Evolutionary conservation across 30 jellyfish, hydroid and myxozoan genomes (phyloP), one percentile per base, ranked within the genome.

Genomic region (Clytia hemisphaerica): DNA sequence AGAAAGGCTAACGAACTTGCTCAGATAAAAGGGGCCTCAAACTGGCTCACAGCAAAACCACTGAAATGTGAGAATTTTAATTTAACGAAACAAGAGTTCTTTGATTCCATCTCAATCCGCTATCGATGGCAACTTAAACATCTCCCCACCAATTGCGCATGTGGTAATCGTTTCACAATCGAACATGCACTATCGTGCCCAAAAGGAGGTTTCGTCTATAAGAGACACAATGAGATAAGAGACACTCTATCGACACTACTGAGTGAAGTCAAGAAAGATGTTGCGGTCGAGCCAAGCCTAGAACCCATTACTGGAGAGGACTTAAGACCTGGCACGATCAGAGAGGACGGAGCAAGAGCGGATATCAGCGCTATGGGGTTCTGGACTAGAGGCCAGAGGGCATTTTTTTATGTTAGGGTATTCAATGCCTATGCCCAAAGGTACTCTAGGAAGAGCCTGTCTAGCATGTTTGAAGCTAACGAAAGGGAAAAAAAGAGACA

Each of bases 31-130:
- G 72, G 72, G 15, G 72, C 72, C 50, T 58, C 72, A 21, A 58
- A 54, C 31, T 58, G 72, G 72, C 72, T 58, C 21, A 58, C 72
- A 14, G 31, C 72, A 15, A 50, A 22, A 54, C 72, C 72, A n/a
- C 61, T 58, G 30, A 15, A 26, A 14, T 58, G 57, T 22, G 50
- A 21, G 6, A 30, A 30, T 30, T 58, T 58, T 30, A 54, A 22
- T 30, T 32, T 58, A 6, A 58, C n/a, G n/a, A 58, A 58, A 21
- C 72, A 54, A 14, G 72, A 58, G 30, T 58, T 58, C 59, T 58
- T 14, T 30, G 72, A 58, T 30, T 50, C 72, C 12, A 21, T 58
- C 54, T 54, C n/a, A 22, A 50, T 25, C 31, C 72, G 72, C 50
- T 58, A 14, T 58, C 72, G 72, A 21, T 58, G 72, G 72, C 72